Percentiles rank a stretch among this genome's conserved stretches.
Evolutionary conservation across 2,797 vertebrate genomes (phyloP).

Genomic region (Setipinna tenuifilis): DNA sequence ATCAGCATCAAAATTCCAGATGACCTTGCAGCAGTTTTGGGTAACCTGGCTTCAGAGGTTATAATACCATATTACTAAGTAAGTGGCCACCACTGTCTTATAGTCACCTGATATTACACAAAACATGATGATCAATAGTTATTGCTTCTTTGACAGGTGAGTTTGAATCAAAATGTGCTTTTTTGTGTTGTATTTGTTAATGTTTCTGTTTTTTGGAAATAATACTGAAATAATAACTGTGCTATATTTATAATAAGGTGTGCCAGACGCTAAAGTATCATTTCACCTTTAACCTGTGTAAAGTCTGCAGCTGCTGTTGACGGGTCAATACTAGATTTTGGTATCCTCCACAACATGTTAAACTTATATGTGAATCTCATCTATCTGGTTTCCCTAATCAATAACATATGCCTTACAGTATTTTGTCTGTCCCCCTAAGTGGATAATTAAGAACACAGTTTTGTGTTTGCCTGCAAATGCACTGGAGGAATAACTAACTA

Average conservation of each 20-base stretch:
- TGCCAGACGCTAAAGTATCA: background rate
- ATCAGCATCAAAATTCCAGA: background rate
- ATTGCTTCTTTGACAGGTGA: too few species aligned
- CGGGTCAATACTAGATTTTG: slow-evolving; percentile 36
- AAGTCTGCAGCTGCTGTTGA: slow-evolving; percentile 39
- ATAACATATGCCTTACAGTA: slow-evolving; percentile 31
- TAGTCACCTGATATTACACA: too few species aligned
- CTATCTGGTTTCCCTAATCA: slow-evolving; percentile 35
- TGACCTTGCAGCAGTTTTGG: background rate
- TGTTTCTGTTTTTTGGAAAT: too few species aligned
- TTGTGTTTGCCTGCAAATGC: background rate
- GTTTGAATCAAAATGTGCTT: too few species aligned
- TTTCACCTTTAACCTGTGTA: slow-evolving; percentile 39
- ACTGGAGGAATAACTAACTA: background rate
- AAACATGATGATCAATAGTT: too few species aligned
- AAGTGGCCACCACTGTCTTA: too few species aligned
- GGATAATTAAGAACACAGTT: background rate
- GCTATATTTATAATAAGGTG: background rate
- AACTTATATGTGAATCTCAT: background rate
- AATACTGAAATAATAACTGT: background rate
- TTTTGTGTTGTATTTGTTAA: too few species aligned
- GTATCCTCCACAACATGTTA: slow-evolving; percentile 37
- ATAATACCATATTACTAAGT: too few species aligned
- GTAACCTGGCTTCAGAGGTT: too few species aligned
- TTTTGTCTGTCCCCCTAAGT: background rate